phyloP scores from a whole-genome alignment of 2,113 vertebrate species.

The Tyto alba region DNA sequence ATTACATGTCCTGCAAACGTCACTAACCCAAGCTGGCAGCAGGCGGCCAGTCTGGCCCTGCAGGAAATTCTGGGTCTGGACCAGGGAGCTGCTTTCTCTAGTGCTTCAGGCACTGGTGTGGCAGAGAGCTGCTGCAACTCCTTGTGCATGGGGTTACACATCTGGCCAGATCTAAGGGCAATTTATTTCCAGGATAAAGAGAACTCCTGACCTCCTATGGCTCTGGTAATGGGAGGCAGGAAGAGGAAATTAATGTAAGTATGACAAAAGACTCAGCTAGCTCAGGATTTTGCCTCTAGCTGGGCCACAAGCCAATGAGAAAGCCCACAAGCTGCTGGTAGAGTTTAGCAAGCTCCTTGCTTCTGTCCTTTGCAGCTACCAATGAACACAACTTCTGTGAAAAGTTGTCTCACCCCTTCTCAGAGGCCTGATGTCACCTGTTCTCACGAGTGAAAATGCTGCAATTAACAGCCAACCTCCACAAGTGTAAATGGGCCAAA shows the following conservation, averaged over 20 bases:
- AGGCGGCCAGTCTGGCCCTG: background rate
- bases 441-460: background rate
- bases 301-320: background rate
- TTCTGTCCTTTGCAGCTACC: background rate
- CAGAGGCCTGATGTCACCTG: background rate
- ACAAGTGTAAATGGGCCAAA: background rate
- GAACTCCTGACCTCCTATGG: background rate
- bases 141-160: background rate
- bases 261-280: background rate
- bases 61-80: background rate
- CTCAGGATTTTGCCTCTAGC: background rate
- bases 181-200: background rate
- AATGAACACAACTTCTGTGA: fast-evolving
- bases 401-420: background rate
- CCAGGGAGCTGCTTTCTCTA: background rate
- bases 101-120: background rate
- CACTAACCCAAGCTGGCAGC: background rate
- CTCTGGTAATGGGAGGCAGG: background rate
- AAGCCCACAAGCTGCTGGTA: background rate
- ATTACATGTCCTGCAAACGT: background rate
- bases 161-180: background rate
- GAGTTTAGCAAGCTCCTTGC: background rate
- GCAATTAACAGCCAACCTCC: background rate
- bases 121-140: background rate
- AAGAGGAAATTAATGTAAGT: background rate